Percentiles rank a stretch among this genome's conserved stretches.
These are phyloP conservation scores for Sorex fumeus DNA, from an alignment of 2,113 vertebrate species.

Conservation along the genomic window DNA sequence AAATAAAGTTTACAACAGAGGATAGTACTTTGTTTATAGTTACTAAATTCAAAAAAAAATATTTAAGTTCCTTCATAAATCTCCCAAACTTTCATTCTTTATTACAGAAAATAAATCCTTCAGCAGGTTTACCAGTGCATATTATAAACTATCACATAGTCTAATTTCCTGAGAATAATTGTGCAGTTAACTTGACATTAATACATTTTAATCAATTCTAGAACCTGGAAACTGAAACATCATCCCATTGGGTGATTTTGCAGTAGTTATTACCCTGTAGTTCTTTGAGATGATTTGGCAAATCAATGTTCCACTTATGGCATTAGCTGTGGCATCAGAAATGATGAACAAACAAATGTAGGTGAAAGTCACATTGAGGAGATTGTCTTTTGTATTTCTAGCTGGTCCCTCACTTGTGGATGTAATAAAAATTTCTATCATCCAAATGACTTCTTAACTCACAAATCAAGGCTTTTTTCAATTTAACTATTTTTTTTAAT, in stretches of 20 bases:
- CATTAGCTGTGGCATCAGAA: slow-evolving; percentile 58
- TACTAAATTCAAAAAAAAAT: slow-evolving; percentile 60
- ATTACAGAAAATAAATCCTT: slow-evolving; percentile 68
- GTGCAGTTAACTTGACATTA: slow-evolving; percentile 41
- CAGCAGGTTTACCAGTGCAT: background rate
- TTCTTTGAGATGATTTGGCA: slow-evolving; percentile 56
- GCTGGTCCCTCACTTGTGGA: slow-evolving; percentile 44
- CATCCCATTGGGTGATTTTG: slow-evolving; percentile 36
- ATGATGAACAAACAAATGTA: background rate
- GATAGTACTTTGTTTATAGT: slow-evolving; percentile 42
- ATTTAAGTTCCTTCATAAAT: slow-evolving; percentile 39
- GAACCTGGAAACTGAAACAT: slow-evolving; percentile 51
- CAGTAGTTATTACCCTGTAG: slow-evolving; percentile 33
- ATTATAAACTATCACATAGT: slow-evolving; percentile 35
- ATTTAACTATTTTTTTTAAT: slow-evolving; percentile 79
- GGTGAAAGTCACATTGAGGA: slow-evolving; percentile 62
- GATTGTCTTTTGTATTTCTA: slow-evolving; percentile 68
- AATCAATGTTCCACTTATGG: background rate
- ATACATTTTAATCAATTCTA: slow-evolving; percentile 58
- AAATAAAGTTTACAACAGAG: slow-evolving; percentile 55
- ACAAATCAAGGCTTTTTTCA: slow-evolving; percentile 86
- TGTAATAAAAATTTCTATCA: slow-evolving; percentile 70
- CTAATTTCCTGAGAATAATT: slow-evolving; percentile 65
- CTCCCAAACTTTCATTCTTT: slow-evolving; percentile 38
- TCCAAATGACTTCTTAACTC: slow-evolving; percentile 84